Evolutionary conservation across 2,888 invertebrate genomes (phyloP), one percentile per base, ranked within the genome.

Genomic region (Adineta ricciae): DNA sequence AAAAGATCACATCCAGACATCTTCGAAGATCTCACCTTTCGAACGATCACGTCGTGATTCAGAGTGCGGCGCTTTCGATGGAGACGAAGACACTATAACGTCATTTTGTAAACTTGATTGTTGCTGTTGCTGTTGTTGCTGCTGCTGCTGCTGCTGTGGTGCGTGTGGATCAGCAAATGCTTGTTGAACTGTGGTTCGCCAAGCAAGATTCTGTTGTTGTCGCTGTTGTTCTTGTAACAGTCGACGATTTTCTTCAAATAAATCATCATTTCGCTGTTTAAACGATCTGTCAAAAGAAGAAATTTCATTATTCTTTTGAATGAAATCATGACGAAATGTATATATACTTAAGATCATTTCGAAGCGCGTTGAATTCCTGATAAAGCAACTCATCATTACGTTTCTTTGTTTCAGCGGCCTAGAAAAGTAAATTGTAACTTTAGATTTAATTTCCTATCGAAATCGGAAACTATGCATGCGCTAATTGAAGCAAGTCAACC

Each of bases 221-320:
- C 64, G 32, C 5, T 64, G 64, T 19, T 64, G 36, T 27, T 83
- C 84, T 27, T 84, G 56, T 19, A 56, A 21, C 32, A 84, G 46
- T 16, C 82, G 54, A 46, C 56, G 82, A 54, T 84, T 84, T 56
- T 50, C 72, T 54, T 84, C 83, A 52, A 84, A 54, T n/a, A 84
- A 46, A 54, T 84, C 82, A 83, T 73, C 46, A 46, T 84, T 84
- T 83, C 56, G 41, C 46, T 56, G 83, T 82, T 84, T 84, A 11
- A 84, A 41, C 82, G 46, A 56, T 82, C 84, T 84, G 27, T 32
- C n/a, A 46, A 83, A 8, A 11, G 11, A 46, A 46, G 5, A 8
- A 46, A 46, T 36, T 38, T 24, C 24, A 24, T 52, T 21, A 21
- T 21, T 52, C 7, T 56, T n/a, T 11, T 56, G 14, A 9, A 27